Evolutionary conservation across 2,113 vertebrate species (phyloP).

Genomic region (Galeopterus variegatus): DNA sequence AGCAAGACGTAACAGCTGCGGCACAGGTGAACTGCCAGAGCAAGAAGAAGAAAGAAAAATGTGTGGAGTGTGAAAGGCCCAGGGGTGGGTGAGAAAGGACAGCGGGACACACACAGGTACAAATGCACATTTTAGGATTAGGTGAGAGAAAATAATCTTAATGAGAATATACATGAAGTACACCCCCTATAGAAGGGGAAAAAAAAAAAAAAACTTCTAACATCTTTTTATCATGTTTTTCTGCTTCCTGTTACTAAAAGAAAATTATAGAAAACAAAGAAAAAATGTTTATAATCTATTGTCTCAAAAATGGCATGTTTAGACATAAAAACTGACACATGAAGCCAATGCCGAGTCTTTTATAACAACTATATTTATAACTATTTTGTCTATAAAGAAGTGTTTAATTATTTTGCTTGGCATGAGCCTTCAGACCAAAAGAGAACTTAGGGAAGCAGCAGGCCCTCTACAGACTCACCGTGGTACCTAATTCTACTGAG

Average conservation of each 20-base stretch:
- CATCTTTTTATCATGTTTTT: not conserved
- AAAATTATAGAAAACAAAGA: not conserved
- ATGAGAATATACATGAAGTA: not conserved
- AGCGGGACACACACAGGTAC: not conserved
- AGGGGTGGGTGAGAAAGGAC: not conserved
- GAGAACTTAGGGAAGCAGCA: not conserved
- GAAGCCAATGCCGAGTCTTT: not conserved
- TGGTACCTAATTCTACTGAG: not conserved
- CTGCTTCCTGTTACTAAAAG: not conserved
- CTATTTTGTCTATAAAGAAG: not conserved
- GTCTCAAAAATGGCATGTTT: no score
- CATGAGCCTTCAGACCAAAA: not conserved
- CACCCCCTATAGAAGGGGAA: not conserved
- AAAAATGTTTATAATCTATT: no score
- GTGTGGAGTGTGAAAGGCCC: rapidly evolving
- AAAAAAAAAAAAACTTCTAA: not conserved
- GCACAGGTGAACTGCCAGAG: no score
- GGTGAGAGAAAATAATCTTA: not conserved
- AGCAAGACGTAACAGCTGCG: no score
- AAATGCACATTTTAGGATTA: not conserved
- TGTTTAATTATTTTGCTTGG: not conserved
- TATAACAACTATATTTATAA: not conserved
- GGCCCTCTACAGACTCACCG: not conserved
- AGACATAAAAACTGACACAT: no score
- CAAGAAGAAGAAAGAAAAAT: not conserved